Evolutionary conservation across 2,888 invertebrate genomes (phyloP), one percentile per base, ranked within the genome.

Genomic region (Lycaena phlaeas): DNA sequence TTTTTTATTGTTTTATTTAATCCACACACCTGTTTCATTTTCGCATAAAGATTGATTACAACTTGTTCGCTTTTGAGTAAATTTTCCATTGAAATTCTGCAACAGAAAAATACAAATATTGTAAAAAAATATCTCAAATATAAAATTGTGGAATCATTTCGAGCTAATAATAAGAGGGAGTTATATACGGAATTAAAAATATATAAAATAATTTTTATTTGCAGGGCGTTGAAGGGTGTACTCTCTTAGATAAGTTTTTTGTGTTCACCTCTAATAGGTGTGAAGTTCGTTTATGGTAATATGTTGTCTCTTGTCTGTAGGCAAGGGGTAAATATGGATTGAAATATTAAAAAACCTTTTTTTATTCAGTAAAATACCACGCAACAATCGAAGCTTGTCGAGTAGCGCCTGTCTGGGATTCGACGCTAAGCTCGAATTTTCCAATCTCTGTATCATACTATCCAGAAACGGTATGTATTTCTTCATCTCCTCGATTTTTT

Each of bases 381-480:
- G 84, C 11, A 91, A 68, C 9, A 89, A 87, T 51, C 87, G 84
- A 58, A 91, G 88, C 68, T 90, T 90, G 58, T 85, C 81, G 17
- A 89, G 73, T 54, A 89, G 89, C 3, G 87, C 86, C 57, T 87
- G 87, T 15, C 89, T 75, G 40, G 86, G 85, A 44, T 84, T 84
- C 17, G 85, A 75, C 14, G 68, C 58, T 11, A 67, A 56, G 43
- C 57, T 65, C 10, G 84, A 81, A 51, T 75, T 87, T 59, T 89
- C 88, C 53, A 91, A 68, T 57, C 88, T 86, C 31, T 76, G 74
- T 57, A 92, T 91, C 85, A 92, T 89, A 51, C 78, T 87, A 59
- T 89, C 88, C 64, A 93, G 67, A 61, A 92, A 92, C n/a, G 92
- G 91, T 54, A 92, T 87, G 70, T 90, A 90, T 54, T 86, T 86